Evolutionary conservation across 2,797 vertebrate species (phyloP).

Genomic region (Mormyrus hasselquistii): DNA sequence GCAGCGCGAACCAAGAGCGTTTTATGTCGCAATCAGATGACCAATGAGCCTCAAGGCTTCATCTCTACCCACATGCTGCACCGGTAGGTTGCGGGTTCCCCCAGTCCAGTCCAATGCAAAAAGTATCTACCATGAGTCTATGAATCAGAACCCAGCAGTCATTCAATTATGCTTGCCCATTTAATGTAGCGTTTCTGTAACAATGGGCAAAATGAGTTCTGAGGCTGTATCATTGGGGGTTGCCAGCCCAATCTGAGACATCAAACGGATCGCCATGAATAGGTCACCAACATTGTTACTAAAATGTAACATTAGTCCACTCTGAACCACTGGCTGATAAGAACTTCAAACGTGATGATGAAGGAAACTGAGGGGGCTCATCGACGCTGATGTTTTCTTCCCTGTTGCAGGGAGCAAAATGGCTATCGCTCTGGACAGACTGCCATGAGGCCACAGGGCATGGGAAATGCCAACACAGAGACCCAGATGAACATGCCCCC

Average conservation of each 20-base stretch:
- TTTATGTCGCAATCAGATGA: slow-evolving; percentile 79
- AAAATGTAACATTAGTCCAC: background rate
- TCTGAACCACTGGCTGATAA: background rate
- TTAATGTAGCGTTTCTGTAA: background rate
- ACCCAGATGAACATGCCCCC: slow-evolving; percentile 70
- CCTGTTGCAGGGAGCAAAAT: slow-evolving; percentile 77
- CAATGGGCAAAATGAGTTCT: background rate
- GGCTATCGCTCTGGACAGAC: slow-evolving; percentile 77
- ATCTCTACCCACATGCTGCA: slow-evolving; percentile 92
- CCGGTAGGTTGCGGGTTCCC: slow-evolving; percentile 61
- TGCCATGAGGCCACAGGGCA: slow-evolving; percentile 68
- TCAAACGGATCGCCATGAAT: background rate
- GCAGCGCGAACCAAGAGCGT: slow-evolving; percentile 92
- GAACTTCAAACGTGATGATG: background rate
- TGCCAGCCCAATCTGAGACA: background rate
- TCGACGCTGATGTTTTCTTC: background rate
- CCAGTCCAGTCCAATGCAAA: background rate
- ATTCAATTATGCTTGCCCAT: background rate
- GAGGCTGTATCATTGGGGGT: background rate
- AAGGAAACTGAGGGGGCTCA: background rate
- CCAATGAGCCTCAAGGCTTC: slow-evolving; percentile 82
- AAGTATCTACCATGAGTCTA: background rate
- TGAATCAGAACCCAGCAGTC: background rate
- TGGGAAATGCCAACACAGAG: slow-evolving; percentile 65
- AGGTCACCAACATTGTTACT: background rate